Evolutionary conservation across 2,797 vertebrate species (phyloP), one percentile per base, ranked within the genome.

Genomic region (Malurus splendens): DNA sequence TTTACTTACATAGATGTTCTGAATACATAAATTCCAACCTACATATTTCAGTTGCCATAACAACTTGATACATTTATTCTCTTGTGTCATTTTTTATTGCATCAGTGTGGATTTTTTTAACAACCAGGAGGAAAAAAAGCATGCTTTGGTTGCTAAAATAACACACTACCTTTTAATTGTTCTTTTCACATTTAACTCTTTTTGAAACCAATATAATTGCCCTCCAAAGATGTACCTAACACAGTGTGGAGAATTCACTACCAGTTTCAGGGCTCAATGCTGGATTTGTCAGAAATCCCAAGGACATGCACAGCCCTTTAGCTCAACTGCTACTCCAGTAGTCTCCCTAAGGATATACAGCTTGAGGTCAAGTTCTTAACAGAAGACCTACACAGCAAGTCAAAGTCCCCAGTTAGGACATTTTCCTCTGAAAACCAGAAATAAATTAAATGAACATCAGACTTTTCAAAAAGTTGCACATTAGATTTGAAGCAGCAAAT

Each of bases 11-110:
- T 54, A 87, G 87, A 95, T 93, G 85, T 96, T 96, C 94, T 93
- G 80, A 87, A 94, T 94, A 96, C 93, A 96, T 96, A 96, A 95
- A 97, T 96, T 96, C 88, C 96, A 96, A 90, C 96, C 97, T 95
- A 96, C 94, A n/a, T 95, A 92, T 92, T 75, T 93, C 73, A 79
- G 96, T 97, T 97, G 91, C 97, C 96, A 96, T 97, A 97, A 97
- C 97, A 96, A 97, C 97, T 96, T 84, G 90, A 96, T 96, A 93
- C 94, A 94, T 95, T 96, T 94, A 86, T 96, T 96, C 94, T 94
- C 90, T 78, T 55, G 42, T 95, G 94, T 95, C 94, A 95, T 95
- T 96, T 97, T 96, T 95, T 95, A 96, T 95, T 94, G 90, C 93
- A 93, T 96, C 92, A 87, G 70, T 83, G 82, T 12, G 2, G 50